Percentiles rank a stretch among this genome's conserved stretches.
Conservation (phyloP, 2,797 vertebrate genomes). For the Myotis myotis region DNA sequence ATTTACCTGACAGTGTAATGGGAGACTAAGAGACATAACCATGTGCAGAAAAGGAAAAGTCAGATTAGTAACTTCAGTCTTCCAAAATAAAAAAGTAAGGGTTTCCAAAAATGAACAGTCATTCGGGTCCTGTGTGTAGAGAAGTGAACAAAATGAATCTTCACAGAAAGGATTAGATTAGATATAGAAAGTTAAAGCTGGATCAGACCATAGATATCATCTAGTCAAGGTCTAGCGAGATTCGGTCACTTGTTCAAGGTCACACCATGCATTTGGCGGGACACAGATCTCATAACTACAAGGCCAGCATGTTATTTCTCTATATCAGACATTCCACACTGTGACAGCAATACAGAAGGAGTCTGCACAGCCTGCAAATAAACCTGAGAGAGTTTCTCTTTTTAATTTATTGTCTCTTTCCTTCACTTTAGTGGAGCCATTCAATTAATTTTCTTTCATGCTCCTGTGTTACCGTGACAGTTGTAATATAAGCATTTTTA, state of each 20-base stretch:
- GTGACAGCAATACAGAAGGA: background rate
- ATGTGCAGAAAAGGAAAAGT: background rate
- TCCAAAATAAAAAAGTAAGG: background rate
- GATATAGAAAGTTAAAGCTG: slow-evolving; percentile 27
- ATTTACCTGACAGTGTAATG: background rate
- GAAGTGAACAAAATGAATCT: slow-evolving; percentile 37
- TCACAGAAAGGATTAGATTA: slow-evolving; percentile 43
- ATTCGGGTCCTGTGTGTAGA: background rate
- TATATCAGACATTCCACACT: slow-evolving; percentile 35
- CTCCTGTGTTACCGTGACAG: background rate
- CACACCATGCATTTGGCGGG: background rate
- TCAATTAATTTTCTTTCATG: background rate
- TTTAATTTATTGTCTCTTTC: background rate
- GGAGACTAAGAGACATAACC: background rate
- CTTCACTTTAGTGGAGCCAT: background rate
- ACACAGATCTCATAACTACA: slow-evolving; percentile 35
- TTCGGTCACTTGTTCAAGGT: background rate
- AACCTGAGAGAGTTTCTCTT: background rate
- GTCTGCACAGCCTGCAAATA: background rate
- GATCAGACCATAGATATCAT: slow-evolving; percentile 29
- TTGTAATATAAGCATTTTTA: background rate
- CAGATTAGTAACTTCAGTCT: slow-evolving; percentile 13
- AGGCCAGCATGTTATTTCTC: slow-evolving; percentile 32
- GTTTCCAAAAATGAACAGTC: background rate
- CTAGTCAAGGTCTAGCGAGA: background rate